These are phyloP conservation scores for Palythoa heliodiscus DNA, from an alignment of 92 coral and sea anemone species.

Conservation along the genomic window DNA sequence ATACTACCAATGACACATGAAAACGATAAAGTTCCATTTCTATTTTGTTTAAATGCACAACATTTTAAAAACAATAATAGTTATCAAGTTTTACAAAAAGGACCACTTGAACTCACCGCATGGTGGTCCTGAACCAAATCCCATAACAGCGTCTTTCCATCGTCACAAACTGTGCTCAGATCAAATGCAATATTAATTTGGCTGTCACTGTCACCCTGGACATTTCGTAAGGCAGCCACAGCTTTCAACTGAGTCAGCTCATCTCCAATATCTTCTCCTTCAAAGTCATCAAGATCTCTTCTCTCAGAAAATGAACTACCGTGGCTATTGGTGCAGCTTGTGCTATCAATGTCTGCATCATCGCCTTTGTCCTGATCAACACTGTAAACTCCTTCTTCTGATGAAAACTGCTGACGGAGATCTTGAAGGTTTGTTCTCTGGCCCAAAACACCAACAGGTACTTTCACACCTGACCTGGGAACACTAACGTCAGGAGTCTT, in stretches of 20 bases:
- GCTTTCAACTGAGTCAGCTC: slow-evolving; percentile 81
- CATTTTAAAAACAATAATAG: too few species aligned
- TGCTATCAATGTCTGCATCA: slow-evolving; percentile 91
- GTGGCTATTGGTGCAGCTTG: slow-evolving; percentile 93
- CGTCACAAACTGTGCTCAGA: slow-evolving; percentile 89
- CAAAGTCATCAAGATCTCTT: slow-evolving; percentile 94
- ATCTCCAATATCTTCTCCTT: slow-evolving; percentile 87
- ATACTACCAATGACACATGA: too few species aligned
- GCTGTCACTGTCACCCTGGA: slow-evolving; percentile 69
- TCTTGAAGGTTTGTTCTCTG: slow-evolving; percentile 53
- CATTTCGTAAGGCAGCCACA: slow-evolving; percentile 71
- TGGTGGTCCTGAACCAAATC: slow-evolving; percentile 95
- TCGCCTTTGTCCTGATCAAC: slow-evolving; percentile 82
- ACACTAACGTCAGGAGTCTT: slow-evolving; percentile 17
- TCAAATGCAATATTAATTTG: slow-evolving; percentile 78
- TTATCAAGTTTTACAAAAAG: neutral
- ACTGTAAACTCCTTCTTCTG: slow-evolving; percentile 71
- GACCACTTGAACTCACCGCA: slow-evolving; percentile 68
- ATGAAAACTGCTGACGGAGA: slow-evolving; percentile 63
- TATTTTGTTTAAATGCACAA: neutral
- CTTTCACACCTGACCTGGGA: slow-evolving; percentile 40
- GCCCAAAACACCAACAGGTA: slow-evolving; percentile 34
- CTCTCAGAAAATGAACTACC: slow-evolving; percentile 93
- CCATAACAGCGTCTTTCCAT: slow-evolving; percentile 97
- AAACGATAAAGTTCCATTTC: neutral